A percentile compares a stretch with the other conserved stretches of the same genome.
Evolutionary conservation across 2,113 vertebrate genomes (phyloP).

Genomic region (Eurystomus gularis): DNA sequence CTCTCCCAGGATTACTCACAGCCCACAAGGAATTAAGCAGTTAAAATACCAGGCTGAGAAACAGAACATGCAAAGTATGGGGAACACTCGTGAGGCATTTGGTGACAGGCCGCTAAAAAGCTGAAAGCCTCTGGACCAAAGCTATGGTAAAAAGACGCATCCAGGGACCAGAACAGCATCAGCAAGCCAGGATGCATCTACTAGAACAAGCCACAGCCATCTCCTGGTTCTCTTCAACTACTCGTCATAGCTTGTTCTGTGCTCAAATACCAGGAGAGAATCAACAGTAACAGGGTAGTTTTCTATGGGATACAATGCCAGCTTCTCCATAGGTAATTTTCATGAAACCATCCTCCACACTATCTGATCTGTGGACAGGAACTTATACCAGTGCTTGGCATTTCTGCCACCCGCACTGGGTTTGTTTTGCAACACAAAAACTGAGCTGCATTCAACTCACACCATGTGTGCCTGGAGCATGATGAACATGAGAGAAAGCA

Average conservation of each 20-base stretch:
- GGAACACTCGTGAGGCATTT: not conserved
- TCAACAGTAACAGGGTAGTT: not conserved
- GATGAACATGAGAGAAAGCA: not conserved
- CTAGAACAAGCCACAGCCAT: not conserved
- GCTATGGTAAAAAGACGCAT: not conserved
- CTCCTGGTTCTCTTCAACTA: not conserved
- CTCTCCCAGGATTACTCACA: not conserved
- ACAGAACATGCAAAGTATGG: not conserved
- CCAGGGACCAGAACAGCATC: not conserved
- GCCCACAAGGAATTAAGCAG: not conserved
- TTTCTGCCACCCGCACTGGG: not conserved
- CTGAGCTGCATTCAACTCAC: rapidly evolving
- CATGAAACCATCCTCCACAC: not conserved
- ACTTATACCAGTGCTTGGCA: not conserved
- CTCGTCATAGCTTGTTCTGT: not conserved
- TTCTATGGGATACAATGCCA: not conserved
- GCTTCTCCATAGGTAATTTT: not conserved
- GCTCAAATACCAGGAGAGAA: not conserved
- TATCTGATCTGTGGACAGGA: not conserved
- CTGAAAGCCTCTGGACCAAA: not conserved
- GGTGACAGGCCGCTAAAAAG: not conserved
- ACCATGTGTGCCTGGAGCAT: not conserved
- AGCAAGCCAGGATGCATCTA: not conserved
- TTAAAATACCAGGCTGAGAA: not conserved
- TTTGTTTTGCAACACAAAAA: not conserved